Conservation (phyloP, 2,888 invertebrate species). For the Aelia acuminata region DNA sequence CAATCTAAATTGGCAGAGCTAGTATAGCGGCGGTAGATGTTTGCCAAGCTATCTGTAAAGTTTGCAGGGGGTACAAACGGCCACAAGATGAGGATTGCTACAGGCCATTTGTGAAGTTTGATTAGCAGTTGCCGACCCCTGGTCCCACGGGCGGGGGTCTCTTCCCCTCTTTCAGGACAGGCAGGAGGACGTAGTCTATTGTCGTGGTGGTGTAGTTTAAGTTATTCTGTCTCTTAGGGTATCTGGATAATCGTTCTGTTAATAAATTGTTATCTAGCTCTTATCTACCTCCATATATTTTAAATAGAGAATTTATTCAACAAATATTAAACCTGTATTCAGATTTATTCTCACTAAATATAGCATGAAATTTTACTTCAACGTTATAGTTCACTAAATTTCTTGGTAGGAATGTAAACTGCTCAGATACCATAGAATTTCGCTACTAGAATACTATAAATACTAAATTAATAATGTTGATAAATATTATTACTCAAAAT, state of each 20-base stretch:
- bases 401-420: no score
- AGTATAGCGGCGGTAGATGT: neutral
- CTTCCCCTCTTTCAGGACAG: neutral
- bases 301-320: no score
- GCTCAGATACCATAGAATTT: no score
- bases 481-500: no score
- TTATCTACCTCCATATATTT: no score
- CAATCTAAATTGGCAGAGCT: neutral
- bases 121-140: slow-evolving; percentile 3
- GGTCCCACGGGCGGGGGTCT: slow-evolving; percentile 37
- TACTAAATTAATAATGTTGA: no score
- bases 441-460: no score
- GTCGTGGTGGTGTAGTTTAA: neutral
- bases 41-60: slow-evolving; percentile 44
- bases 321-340: no score
- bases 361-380: no score
- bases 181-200: neutral
- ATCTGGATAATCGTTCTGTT: neutral
- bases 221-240: neutral
- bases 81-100: slow-evolving; percentile 4
- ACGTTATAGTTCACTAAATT: no score
- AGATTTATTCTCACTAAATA: no score
- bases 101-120: slow-evolving; percentile 55
- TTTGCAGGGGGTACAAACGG: slow-evolving; percentile 28
- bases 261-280: no score